Evolutionary conservation across 2,113 vertebrate genomes (phyloP).

Genomic region (Ifrita kowaldi): DNA sequence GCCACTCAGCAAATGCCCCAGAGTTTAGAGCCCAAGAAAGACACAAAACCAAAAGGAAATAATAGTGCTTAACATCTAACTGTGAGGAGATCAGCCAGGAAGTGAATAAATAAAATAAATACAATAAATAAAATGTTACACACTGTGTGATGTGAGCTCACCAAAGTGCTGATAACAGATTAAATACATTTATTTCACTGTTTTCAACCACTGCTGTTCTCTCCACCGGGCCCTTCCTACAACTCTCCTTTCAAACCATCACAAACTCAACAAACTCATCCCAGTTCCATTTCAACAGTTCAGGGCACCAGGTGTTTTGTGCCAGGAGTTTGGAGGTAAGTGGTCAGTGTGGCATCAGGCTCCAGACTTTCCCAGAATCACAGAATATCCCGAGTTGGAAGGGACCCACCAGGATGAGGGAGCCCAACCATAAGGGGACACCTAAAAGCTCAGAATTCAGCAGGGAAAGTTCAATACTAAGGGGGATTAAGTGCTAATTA

Average conservation of each 20-base stretch:
- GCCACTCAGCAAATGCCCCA: conserved; percentile 30
- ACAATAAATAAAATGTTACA: background rate
- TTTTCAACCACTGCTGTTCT: background rate
- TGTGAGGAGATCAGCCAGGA: background rate
- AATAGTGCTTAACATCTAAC: background rate
- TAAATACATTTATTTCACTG: background rate
- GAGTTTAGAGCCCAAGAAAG: conserved; percentile 1
- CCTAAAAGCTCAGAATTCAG: background rate
- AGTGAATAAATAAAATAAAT: background rate
- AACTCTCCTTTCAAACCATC: background rate
- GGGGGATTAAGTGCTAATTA: background rate
- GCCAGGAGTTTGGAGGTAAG: accelerated
- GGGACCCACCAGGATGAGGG: background rate
- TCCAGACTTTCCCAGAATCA: background rate
- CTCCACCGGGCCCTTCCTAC: background rate
- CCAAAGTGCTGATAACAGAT: background rate
- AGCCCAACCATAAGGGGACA: background rate
- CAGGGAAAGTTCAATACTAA: background rate
- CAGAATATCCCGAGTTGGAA: accelerated
- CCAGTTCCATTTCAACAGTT: background rate
- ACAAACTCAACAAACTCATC: background rate
- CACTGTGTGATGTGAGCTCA: background rate
- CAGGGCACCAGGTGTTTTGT: background rate
- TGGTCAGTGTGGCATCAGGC: accelerated
- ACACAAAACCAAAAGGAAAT: background rate